Base-by-base conservation (phyloP, 1,140 invertebrate species). In the Tetramorium simillimum region DNA sequence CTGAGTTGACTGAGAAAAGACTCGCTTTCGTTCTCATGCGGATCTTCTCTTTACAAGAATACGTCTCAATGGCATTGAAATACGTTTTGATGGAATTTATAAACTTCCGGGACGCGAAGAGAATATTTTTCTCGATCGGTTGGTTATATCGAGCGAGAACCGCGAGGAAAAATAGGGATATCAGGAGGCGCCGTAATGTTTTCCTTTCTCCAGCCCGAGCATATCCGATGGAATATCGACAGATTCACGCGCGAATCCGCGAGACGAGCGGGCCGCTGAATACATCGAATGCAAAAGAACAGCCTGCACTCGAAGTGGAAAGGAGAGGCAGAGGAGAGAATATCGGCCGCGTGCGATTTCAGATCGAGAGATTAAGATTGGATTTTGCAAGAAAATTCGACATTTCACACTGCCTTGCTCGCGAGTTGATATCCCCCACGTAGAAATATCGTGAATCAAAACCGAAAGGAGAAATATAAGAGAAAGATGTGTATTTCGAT, bases 151-250 rank as follows among this genome's bases (percentile, higher is more conserved):
- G 33, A 43, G 46, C 46, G 49, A 53, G 12, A 63, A 81, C 46
- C 62, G 33, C 46, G 77, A 80, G 62, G 77, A 69, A 81, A 81
- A 81, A 81, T 81, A 69, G 77, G 77, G 77, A 81, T 81, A 81
- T 81, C 77, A n/a, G 46, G 49, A 56, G 77, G 49, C 63, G 77
- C 63, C 62, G 46, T 69, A 81, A 69, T 81, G 63, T 81, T 81
- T 81, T 81, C 63, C 63, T 81, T 81, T 81, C 62, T 65, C 63
- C n/a, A 3, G 9, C 40, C 18, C 43, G 28, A 46, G 65, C 33
- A 43, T 81, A 81, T 81, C 62, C 77, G 77, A 81, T 40, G 37
- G 62, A 81, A 81, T 81, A 81, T 81, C 77, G 77, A 81, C 77
- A 81, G 77, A 81, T 81, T 81, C 16, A 69, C 77, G 62, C 62